Evolutionary conservation across 2,888 invertebrate species (phyloP).

Genomic region (Ommatoiulus sabulosus): DNA sequence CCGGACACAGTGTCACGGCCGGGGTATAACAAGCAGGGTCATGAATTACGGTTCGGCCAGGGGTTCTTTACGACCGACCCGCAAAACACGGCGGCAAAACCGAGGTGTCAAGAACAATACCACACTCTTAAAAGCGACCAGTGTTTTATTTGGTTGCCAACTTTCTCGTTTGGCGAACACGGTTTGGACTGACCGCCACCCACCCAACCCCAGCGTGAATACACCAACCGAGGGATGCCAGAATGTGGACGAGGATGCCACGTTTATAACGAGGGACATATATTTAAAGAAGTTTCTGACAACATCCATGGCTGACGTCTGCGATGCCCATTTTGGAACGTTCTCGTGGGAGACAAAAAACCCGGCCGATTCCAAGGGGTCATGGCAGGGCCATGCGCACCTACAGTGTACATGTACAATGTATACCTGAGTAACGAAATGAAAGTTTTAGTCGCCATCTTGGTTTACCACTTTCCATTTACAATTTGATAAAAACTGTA

Average conservation of each 20-base stretch:
- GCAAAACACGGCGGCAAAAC: slow-evolving; percentile 31
- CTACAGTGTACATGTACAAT: too few species aligned
- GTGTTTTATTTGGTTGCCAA: slow-evolving; percentile 43
- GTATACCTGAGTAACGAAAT: too few species aligned
- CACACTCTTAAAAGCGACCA: slow-evolving; percentile 19
- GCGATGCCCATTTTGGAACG: not conserved
- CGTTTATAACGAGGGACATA: not conserved
- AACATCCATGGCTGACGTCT: not conserved
- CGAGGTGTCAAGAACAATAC: slow-evolving; percentile 43
- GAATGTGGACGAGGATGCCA: not conserved
- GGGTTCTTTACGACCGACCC: slow-evolving; percentile 10
- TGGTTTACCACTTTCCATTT: too few species aligned
- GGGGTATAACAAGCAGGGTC: slow-evolving; percentile 10
- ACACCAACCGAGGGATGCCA: not conserved
- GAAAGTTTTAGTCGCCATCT: too few species aligned
- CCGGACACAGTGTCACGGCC: not conserved
- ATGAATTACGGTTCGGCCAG: slow-evolving; percentile 22
- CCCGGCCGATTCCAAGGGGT: not conserved
- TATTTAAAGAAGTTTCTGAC: not conserved
- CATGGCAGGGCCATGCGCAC: too few species aligned
- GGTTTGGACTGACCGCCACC: not conserved
- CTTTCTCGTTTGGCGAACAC: not conserved
- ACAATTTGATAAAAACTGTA: too few species aligned
- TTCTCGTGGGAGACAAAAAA: slow-evolving; percentile 30
- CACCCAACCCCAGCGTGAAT: not conserved